These are phyloP conservation scores for Catocala sponsa DNA, from an alignment of 2,888 invertebrate genomes.

Conservation along the genomic window DNA sequence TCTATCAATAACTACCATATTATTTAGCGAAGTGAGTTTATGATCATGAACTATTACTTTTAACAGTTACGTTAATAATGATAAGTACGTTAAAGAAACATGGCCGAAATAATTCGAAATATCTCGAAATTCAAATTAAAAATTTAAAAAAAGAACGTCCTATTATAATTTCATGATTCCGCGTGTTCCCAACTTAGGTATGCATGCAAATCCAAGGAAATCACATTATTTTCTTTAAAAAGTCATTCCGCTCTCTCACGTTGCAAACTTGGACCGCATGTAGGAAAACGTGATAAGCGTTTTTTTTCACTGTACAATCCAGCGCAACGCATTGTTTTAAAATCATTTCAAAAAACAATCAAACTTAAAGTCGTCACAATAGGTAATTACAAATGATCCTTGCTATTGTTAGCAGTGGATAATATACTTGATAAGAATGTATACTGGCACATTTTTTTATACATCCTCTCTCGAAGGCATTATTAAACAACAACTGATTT, in stretches of 20 bases:
- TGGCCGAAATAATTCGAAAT: no score
- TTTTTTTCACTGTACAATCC: constrained; percentile 63
- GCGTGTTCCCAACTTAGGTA: constrained; percentile 43
- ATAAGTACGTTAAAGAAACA: no score
- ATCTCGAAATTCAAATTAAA: constrained; percentile 33
- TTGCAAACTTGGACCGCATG: constrained; percentile 63
- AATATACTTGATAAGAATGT: constrained; percentile 71
- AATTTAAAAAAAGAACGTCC: no score
- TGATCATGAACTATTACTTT: constrained; percentile 28
- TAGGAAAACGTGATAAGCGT: constrained; percentile 67
- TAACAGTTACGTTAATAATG: not conserved
- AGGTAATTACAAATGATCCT: constrained; percentile 72
- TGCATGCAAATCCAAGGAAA: constrained; percentile 59
- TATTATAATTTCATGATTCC: constrained; percentile 56
- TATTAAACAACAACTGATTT: constrained; percentile 39
- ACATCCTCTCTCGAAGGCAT: constrained; percentile 72
- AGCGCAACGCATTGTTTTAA: constrained; percentile 63
- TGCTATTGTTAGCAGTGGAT: constrained; percentile 77
- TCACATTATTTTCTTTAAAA: constrained; percentile 66
- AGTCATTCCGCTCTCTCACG: constrained; percentile 60
- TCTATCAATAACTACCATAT: constrained; percentile 55
- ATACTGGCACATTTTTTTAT: constrained; percentile 63
- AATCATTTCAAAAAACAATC: constrained; percentile 67
- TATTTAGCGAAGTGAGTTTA: constrained; percentile 42
- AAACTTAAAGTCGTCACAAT: constrained; percentile 69